A percentile compares a stretch with the other conserved stretches of the same genome.
Conservation (phyloP, 2,113 vertebrate genomes). For the Scartelaos histophorus region DNA sequence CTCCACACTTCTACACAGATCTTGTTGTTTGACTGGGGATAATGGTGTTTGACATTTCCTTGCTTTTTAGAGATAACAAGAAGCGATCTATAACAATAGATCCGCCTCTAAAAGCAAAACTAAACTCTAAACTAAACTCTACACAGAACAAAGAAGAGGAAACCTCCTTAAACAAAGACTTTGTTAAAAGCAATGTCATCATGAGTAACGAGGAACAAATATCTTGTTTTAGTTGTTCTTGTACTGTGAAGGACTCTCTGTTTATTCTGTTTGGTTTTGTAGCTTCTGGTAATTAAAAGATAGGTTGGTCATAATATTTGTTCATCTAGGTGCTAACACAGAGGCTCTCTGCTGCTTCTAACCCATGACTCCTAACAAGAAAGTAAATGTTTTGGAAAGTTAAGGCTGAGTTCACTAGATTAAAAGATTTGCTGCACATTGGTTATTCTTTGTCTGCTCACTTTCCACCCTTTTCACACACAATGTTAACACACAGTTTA, state of each 20-base stretch:
- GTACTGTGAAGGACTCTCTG: too few relatives aligned
- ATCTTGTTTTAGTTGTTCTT: too few relatives aligned
- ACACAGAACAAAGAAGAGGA: too few relatives aligned
- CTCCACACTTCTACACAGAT: background rate
- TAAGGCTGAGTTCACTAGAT: background rate
- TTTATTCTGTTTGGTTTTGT: background rate
- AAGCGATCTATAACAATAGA: background rate
- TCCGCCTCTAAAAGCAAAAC: too few relatives aligned
- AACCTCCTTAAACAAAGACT: too few relatives aligned
- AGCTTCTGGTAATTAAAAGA: background rate
- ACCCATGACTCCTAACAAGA: background rate
- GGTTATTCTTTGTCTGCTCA: background rate
- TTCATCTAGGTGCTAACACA: slow-evolving; percentile 1
- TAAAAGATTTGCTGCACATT: slow-evolving; percentile 15
- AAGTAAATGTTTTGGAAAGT: background rate
- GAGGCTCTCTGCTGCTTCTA: background rate
- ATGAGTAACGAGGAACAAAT: too few relatives aligned
- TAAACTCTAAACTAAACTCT: too few relatives aligned
- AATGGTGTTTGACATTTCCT: background rate
- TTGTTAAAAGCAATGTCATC: too few relatives aligned
- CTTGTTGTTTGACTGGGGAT: background rate
- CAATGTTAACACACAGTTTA: background rate
- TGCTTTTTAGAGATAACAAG: background rate
- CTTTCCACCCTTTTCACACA: background rate
- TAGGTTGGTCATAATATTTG: background rate